Evolutionary conservation across 2,888 invertebrate species (phyloP).

Genomic region (Rhopalosiphum nymphaeae): DNA sequence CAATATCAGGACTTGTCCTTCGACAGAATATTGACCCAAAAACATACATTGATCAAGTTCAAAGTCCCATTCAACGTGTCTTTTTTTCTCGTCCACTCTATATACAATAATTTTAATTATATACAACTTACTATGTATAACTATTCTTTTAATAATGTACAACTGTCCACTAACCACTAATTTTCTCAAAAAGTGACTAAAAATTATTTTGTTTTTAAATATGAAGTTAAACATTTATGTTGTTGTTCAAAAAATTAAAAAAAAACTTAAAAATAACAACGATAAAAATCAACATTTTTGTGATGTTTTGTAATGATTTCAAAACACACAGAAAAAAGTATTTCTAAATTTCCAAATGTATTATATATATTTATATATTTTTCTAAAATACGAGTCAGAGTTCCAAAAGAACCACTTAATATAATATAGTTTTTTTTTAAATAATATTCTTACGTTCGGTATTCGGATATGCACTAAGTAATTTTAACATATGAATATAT

Average conservation of each 20-base stretch:
- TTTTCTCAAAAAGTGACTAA: background rate
- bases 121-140: background rate
- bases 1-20: slow-evolving; percentile 73
- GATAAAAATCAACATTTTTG: no score
- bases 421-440: no score
- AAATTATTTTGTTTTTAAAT: background rate
- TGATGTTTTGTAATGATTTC: background rate
- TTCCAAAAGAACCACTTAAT: no score
- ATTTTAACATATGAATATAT: no score
- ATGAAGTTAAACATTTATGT: background rate
- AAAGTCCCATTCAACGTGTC: slow-evolving; percentile 68
- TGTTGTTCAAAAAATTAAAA: background rate
- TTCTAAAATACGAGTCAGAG: no score
- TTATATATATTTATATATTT: no score
- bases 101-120: background rate
- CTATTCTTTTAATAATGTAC: background rate
- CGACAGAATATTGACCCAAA: slow-evolving; percentile 73
- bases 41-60: slow-evolving; percentile 73
- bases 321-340: background rate
- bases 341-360: background rate
- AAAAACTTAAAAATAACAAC: background rate
- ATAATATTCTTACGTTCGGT: no score
- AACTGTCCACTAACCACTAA: background rate
- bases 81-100: slow-evolving; percentile 67
- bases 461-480: no score